Evolutionary conservation across 2,113 vertebrate genomes (phyloP).

Genomic region (Scatophagus argus): DNA sequence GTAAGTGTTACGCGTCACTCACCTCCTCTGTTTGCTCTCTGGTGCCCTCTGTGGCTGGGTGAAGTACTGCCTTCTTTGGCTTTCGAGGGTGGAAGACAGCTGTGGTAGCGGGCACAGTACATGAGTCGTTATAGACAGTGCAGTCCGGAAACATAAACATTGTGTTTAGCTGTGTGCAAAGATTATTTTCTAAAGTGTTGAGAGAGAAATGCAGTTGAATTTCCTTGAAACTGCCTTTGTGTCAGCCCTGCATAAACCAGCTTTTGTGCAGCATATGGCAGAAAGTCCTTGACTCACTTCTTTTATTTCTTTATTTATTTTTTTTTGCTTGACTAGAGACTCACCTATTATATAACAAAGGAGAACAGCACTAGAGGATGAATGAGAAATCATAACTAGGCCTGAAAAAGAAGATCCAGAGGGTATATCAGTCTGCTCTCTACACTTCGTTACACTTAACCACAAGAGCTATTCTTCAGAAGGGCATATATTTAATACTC

Average conservation of each 20-base stretch:
- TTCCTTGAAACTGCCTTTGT: background rate
- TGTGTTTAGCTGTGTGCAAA: background rate
- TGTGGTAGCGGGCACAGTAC: conserved; percentile 29
- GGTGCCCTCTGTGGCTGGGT: conserved; percentile 51
- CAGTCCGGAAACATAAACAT: background rate
- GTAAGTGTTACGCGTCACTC: conserved; percentile 1
- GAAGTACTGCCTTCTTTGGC: conserved; percentile 67
- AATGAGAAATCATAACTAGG: conserved; percentile 41
- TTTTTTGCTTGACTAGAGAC: conserved; percentile 15
- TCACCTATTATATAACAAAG: conserved; percentile 48
- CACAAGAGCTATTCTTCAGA: background rate
- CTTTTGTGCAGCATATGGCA: conserved; percentile 17
- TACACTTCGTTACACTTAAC: background rate
- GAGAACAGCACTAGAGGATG: conserved; percentile 16
- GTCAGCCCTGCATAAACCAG: conserved; percentile 13
- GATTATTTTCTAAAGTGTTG: background rate
- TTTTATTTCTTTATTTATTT: too few relatives aligned
- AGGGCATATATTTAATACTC: background rate
- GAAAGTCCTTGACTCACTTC: conserved; percentile 58
- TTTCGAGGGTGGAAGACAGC: conserved; percentile 73
- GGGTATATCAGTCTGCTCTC: background rate
- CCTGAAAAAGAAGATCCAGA: conserved; percentile 17
- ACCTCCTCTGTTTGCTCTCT: conserved; percentile 69
- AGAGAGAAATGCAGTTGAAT: background rate
- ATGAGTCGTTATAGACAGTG: background rate